Evolutionary conservation across 2,888 invertebrate genomes (phyloP), one percentile per base, ranked within the genome.

Genomic region (Syrista parreyssii): DNA sequence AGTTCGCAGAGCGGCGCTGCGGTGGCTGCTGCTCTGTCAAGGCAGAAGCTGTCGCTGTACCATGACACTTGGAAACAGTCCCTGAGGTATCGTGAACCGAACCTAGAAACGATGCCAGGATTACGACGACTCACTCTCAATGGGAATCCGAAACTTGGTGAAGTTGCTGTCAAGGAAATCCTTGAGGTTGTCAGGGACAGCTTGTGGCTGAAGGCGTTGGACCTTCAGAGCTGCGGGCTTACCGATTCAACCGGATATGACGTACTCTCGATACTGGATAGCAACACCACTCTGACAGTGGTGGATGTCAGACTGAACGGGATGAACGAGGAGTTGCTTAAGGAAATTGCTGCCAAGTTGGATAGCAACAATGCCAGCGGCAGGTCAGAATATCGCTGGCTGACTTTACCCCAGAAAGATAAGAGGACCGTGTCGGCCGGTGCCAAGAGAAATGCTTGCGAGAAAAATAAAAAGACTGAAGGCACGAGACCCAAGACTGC

Each of bases 41-140:
- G 93, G 84, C 95, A 95, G 88, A 95, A 95, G 88, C 93, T 95
- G 78, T 93, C 94, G 78, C 93, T 96, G 76, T 96, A 95, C 88
- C 95, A 96, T 82, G 96, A 97, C 88, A 95, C 95, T 80, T 97
- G 97, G 97, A 95, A 95, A 81, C 95, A 95, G 84, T 96, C 96
- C 11, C 89, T 97, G 76, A 93, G 97, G n/a, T 96, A 96, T 88
- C 93, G 95, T 30, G 92, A 95, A 74, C 96, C 96, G 0, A 94
- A 96, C 84, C 91, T 95, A n/a, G 95, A 95, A 79, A 91, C 93
- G 0, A 96, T 96, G 94, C 93, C 95, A 0, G 97, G 97, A 0
- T 90, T 97, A 32, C 94, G 95, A 74, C 92, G 95, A 69, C 92
- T 97, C 79, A 93, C 94, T 0, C 87, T 97, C 32, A 96, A 96